Evolutionary conservation across 2,797 vertebrate genomes (phyloP).

Genomic region (Microcaecilia unicolor): DNA sequence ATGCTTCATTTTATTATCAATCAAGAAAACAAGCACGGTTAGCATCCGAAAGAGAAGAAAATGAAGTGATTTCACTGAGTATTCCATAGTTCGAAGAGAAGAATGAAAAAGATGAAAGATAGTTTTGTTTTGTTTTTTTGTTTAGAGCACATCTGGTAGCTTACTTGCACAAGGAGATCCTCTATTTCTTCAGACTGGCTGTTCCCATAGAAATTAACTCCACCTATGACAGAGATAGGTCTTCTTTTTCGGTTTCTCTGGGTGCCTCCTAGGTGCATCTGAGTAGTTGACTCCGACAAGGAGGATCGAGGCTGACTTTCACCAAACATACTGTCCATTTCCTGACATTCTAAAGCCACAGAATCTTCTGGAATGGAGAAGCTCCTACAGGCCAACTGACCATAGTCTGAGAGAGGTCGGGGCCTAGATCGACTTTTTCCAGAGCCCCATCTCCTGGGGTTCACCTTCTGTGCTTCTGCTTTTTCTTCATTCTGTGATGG

Average conservation of each 20-base stretch:
- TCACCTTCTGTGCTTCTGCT: constrained; percentile 42
- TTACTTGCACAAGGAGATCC: constrained; percentile 78
- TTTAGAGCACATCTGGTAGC: constrained; percentile 39
- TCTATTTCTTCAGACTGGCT: constrained; percentile 64
- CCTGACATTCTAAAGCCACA: constrained; percentile 41
- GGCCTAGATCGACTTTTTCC: constrained; percentile 58
- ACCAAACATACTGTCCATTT: constrained; percentile 16
- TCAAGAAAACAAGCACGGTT: constrained; percentile 21
- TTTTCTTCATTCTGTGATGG: constrained; percentile 50
- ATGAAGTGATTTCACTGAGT: constrained; percentile 29
- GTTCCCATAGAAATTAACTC: constrained; percentile 60
- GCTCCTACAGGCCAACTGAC: constrained; percentile 68
- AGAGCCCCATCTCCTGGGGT: constrained; percentile 53
- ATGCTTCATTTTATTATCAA: constrained; percentile 11
- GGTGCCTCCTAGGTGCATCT: constrained; percentile 22
- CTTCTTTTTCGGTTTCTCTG: constrained; percentile 52
- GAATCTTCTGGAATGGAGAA: constrained; percentile 80
- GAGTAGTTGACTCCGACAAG: neutral
- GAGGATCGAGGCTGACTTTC: constrained; percentile 10
- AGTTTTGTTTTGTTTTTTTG: constrained; percentile 21
- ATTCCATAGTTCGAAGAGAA: constrained; percentile 30
- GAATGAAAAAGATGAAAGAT: constrained; percentile 32
- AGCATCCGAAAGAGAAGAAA: constrained; percentile 31
- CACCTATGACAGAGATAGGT: constrained; percentile 82
- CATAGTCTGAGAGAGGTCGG: constrained; percentile 87